Conservation (phyloP, 2,113 vertebrate genomes). For the Hyaena hyaena region DNA sequence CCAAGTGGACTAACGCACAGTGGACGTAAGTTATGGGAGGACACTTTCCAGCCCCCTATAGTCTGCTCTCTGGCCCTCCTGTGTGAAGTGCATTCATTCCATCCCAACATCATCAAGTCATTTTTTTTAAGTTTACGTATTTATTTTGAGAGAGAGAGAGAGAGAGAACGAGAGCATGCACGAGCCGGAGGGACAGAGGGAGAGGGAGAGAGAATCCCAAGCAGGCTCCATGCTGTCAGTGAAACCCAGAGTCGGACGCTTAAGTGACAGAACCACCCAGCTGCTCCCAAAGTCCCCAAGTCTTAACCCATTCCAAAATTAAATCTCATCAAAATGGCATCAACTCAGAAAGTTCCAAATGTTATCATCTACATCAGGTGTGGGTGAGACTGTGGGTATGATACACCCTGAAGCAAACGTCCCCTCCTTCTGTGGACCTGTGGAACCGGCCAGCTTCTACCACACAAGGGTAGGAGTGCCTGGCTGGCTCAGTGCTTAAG, state of each 20-base stretch:
- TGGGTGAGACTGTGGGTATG: not conserved
- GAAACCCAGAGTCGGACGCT: too few species aligned
- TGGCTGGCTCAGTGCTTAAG: too few species aligned
- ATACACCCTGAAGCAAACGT: not conserved
- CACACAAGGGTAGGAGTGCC: not conserved
- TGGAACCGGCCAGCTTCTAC: not conserved
- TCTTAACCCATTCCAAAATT: not conserved
- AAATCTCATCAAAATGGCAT: not conserved
- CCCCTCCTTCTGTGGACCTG: not conserved
- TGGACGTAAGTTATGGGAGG: not conserved
- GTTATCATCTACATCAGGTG: not conserved
- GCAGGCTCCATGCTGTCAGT: too few species aligned
- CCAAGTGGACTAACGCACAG: not conserved
- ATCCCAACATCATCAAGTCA: not conserved
- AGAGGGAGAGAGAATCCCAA: too few species aligned
- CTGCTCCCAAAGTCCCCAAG: not conserved
- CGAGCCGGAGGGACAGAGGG: too few species aligned
- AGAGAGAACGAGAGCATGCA: too few species aligned
- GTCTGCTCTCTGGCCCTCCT: not conserved
- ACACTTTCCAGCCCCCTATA: not conserved
- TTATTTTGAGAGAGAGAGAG: too few species aligned
- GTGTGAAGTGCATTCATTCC: not conserved
- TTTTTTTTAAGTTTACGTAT: too few species aligned
- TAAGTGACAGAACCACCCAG: too few species aligned
- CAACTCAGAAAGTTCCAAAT: not conserved